Conservation (phyloP, 2,113 vertebrate species). For the Hylia prasina region DNA sequence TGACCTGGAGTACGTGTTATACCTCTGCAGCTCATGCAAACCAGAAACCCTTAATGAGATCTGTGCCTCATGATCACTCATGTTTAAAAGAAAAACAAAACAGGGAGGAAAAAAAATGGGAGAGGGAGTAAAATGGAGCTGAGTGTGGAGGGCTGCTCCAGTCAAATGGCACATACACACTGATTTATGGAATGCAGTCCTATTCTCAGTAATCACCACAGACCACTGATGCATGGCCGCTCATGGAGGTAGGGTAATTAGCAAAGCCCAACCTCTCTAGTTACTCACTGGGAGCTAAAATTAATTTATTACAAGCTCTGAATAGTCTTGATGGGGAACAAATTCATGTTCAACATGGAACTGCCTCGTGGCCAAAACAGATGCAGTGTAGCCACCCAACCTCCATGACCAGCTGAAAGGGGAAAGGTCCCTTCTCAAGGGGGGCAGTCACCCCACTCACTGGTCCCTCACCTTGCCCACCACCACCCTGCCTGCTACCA, state of each 20-base stretch:
- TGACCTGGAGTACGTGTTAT: not conserved
- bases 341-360: not conserved
- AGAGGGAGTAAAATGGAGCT: not conserved
- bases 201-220: not conserved
- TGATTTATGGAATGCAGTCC: not conserved
- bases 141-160: not conserved
- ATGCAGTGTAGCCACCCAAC: accelerated
- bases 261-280: not conserved
- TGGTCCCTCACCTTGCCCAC: not conserved
- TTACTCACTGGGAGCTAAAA: not conserved
- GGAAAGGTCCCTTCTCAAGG: not conserved
- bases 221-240: not conserved
- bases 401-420: accelerated
- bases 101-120: not conserved
- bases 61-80: not conserved
- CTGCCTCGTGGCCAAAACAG: not conserved
- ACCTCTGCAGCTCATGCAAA: not conserved
- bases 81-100: not conserved
- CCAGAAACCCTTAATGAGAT: not conserved
- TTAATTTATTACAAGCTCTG: not conserved
- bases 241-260: not conserved
- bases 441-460: not conserved
- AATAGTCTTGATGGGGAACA: not conserved
- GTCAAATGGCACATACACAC: not conserved
- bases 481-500: not conserved